Conservation (phyloP, 2,888 invertebrate genomes). For the Mimachlamys varia region DNA sequence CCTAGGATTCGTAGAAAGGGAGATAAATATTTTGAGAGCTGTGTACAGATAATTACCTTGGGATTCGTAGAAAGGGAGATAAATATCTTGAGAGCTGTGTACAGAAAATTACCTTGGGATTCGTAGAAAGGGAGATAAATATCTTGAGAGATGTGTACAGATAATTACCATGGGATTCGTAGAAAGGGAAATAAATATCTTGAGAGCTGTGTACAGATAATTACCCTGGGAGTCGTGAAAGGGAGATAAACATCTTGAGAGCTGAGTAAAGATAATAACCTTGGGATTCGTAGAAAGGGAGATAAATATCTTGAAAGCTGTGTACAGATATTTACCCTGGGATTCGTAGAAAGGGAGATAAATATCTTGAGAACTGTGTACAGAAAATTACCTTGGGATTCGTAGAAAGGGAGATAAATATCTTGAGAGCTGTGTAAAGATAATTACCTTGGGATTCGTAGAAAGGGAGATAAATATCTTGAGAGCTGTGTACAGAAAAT, state of each 20-base stretch:
- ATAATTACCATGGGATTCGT: conserved; percentile 48
- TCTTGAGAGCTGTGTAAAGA: background rate
- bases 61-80: background rate
- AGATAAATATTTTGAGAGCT: conserved; percentile 82
- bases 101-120: background rate
- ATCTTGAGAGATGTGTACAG: background rate
- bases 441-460: background rate
- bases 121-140: background rate
- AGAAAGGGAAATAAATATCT: conserved; percentile 84
- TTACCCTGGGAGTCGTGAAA: background rate
- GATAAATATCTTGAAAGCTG: background rate
- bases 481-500: background rate
- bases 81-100: background rate
- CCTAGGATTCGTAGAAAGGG: background rate
- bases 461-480: conserved; percentile 82
- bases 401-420: conserved; percentile 84
- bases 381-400: conserved; percentile 46
- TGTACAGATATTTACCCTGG: background rate
- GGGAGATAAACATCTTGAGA: conserved; percentile 82
- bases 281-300: background rate
- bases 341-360: background rate
- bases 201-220: background rate
- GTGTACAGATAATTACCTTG: background rate
- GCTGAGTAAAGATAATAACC: background rate
- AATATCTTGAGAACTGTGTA: background rate